These are phyloP conservation scores for Cheiracanthium punctorium DNA, from an alignment of 2,888 invertebrate species.

Conservation along the genomic window DNA sequence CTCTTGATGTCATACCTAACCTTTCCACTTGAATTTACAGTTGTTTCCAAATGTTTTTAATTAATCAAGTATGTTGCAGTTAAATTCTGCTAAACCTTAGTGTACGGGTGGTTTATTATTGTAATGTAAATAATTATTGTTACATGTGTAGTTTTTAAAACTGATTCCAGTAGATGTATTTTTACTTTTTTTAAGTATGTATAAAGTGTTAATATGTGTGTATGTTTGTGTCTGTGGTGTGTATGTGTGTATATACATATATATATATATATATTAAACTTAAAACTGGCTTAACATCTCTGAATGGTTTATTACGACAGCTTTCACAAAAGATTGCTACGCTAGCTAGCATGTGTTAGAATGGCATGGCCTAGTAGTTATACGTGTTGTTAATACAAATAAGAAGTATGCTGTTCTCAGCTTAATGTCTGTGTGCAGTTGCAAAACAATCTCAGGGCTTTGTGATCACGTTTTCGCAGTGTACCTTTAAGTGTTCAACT, in stretches of 20 bases:
- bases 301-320: not conserved
- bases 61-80: too few species aligned
- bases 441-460: constrained; percentile 70
- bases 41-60: too few species aligned
- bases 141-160: too few species aligned
- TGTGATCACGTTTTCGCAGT: constrained; percentile 69
- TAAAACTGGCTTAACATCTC: not conserved
- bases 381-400: not conserved
- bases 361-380: constrained; percentile 10
- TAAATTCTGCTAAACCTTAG: too few species aligned
- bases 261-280: not conserved
- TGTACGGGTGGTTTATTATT: too few species aligned
- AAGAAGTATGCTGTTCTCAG: constrained; percentile 47
- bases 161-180: too few species aligned
- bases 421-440: constrained; percentile 60
- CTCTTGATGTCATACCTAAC: too few species aligned
- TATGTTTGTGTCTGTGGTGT: not conserved
- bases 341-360: constrained; percentile 3
- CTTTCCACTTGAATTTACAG: too few species aligned
- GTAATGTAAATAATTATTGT: too few species aligned
- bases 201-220: not conserved
- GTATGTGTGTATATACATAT: not conserved
- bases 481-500: constrained; percentile 71
- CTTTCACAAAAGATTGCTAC: constrained; percentile 3
- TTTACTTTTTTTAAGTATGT: too few species aligned